Evolutionary conservation across 37 sponge, comb jelly and placozoan genomes (phyloP).

Genomic region (Corticium candelabrum): DNA sequence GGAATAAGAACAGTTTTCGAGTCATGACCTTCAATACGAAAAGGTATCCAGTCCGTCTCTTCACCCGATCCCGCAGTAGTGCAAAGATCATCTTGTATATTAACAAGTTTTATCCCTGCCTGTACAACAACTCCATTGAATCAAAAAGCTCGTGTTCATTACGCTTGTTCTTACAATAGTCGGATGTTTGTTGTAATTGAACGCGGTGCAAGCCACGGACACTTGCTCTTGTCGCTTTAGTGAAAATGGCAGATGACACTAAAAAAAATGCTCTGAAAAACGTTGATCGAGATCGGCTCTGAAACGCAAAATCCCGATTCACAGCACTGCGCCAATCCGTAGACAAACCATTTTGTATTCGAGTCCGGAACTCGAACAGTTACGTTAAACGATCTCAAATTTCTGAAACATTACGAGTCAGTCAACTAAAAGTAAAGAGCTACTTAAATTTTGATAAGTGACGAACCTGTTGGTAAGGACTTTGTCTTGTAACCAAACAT

Average conservation of each 20-base stretch:
- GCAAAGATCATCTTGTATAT: background rate
- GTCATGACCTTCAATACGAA: background rate
- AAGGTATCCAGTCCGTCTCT: background rate
- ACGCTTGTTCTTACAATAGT: too few relatives aligned
- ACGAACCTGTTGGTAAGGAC: background rate
- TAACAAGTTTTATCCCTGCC: background rate
- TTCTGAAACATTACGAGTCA: background rate
- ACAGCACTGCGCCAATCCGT: background rate
- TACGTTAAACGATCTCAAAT: background rate
- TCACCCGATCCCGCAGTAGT: background rate
- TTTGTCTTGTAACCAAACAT: background rate
- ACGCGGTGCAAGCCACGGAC: background rate
- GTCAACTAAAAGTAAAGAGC: background rate
- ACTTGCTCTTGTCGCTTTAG: background rate
- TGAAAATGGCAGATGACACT: background rate
- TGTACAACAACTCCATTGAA: too few relatives aligned
- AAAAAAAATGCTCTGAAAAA: background rate
- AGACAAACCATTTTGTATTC: background rate
- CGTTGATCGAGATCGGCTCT: background rate
- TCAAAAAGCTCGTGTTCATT: too few relatives aligned
- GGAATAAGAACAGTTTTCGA: background rate
- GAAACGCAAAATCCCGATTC: background rate
- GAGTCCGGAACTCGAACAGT: background rate
- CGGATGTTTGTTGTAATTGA: background rate
- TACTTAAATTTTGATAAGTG: background rate